Evolutionary conservation across 2,113 vertebrate genomes (phyloP).

Genomic region (Eonycteris spelaea): DNA sequence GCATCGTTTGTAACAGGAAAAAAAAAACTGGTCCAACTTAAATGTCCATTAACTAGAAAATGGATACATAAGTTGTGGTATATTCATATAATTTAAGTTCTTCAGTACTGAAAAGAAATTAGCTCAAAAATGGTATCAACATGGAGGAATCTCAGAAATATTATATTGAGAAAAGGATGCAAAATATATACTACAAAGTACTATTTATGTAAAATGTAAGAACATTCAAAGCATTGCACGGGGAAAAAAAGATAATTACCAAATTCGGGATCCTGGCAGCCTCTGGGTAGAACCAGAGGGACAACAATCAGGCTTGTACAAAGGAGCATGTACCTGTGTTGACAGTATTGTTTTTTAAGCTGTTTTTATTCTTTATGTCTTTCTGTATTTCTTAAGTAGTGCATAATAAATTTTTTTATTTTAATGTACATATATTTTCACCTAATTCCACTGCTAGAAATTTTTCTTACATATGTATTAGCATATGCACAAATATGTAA

Average conservation of each 20-base stretch:
- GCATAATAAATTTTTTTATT: neutral
- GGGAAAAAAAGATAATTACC: neutral
- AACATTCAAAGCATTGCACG: neutral
- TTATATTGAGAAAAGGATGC: neutral
- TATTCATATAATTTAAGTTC: constrained; percentile 4
- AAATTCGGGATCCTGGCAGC: neutral
- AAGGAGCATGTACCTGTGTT: neutral
- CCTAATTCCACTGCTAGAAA: constrained; percentile 4
- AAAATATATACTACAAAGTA: neutral
- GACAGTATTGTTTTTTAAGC: neutral
- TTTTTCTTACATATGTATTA: neutral
- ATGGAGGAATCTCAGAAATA: neutral
- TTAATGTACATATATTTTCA: neutral
- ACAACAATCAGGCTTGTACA: neutral
- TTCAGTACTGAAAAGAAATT: neutral
- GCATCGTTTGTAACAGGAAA: neutral
- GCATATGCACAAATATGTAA: neutral
- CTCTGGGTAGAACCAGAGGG: neutral
- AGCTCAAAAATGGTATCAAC: neutral
- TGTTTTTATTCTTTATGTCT: neutral
- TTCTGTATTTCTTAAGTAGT: neutral
- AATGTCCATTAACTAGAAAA: neutral
- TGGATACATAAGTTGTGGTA: neutral
- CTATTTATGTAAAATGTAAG: neutral
- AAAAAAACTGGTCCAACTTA: neutral